Evolutionary conservation across 2,797 vertebrate species (phyloP), one percentile per base, ranked within the genome.

Genomic region (Clarias fuscus): DNA sequence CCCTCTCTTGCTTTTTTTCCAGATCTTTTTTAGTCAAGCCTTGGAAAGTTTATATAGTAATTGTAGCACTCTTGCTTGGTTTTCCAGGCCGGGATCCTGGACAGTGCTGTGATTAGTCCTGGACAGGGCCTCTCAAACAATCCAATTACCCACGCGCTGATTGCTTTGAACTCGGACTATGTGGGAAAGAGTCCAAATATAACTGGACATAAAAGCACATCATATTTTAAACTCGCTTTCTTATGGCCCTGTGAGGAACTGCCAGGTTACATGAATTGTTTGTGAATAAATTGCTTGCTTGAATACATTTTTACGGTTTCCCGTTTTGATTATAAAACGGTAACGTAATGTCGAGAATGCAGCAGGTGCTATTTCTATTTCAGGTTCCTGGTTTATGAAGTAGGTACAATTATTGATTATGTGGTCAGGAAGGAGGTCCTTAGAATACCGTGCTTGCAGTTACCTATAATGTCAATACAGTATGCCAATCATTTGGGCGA

Each of bases 41-140:
- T 67, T 56, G 62, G 43, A 68, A 80, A 80, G 78, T 64, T 64
- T 80, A 43, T 64, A n/a, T 80, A 43, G 59, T 17, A 64, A n/a
- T 61, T 80, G 58, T 85, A 90, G 83, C 67, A 71, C 59, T 75
- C 65, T 85, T 70, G 77, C 62, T 56, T 56, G n/a, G 83, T 40
- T 79, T 88, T 92, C 43, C 89, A 90, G 83, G 33, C 84, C 81
- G 85, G 58, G 40, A 81, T 64, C 61, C 71, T 82, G 78, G 87
- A 65, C 67, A 76, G n/a, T 75, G 43, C 79, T 13, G 59, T 77
- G 62, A 30, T 84, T 30, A 59, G 11, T 20, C 27, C 77, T 65
- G 84, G 82, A 82, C 76, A 71, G 33, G 56, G 27, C 77, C 65
- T 82, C 80, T 68, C 24, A 84, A 84, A 79, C 68, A 85, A 72